Evolutionary conservation across 2,113 vertebrate species (phyloP), one percentile per base, ranked within the genome.

Genomic region (Peromyscus maniculatus): DNA sequence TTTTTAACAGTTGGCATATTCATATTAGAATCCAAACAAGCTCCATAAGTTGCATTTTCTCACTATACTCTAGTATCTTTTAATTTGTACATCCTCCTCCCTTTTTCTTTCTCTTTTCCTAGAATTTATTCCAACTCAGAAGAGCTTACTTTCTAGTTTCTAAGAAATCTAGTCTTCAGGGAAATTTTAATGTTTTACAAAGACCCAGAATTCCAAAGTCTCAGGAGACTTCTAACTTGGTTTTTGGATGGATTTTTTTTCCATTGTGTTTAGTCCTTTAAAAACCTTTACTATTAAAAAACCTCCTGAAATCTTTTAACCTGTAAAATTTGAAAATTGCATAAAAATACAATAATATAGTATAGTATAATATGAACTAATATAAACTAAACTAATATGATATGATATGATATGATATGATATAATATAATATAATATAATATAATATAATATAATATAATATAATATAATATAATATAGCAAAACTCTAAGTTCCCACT

Each of bases 201-300:
- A 89, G 71, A 89, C 28, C 87, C 66, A 74, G 43, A 79, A 93
- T 91, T 62, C 80, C 36, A 86, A 31, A 83, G 22, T 86, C 26
- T 96, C 6, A 77, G 77, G n/a, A 55, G 71, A 28, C 15, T 17
- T 71, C 46, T 71, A 80, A 49, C 59, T 96, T 77, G 31, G 36
- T 67, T 91, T 97, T 97, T 91, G 49, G 26, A 79, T 95, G 52
- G 21, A 28, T 59, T 83, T 89, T 90, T 89, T 93, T 69, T 16
- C 39, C 46, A 72, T 36, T 36, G 55, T 62, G 3, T 77, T 96
- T 75, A 59, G 17, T 43, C 11, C 36, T 39, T 55, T 39, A 78
- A 93, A 46, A 55, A 49, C 49, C 87, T 93, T 83, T 57, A 95
- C 46, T 66, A 79, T 55, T 55, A 67, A 83, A 93, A 43, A 36